phyloP scores from a whole-genome alignment of 92 coral and sea anemone genomes.

The Palythoa grandiflora region DNA sequence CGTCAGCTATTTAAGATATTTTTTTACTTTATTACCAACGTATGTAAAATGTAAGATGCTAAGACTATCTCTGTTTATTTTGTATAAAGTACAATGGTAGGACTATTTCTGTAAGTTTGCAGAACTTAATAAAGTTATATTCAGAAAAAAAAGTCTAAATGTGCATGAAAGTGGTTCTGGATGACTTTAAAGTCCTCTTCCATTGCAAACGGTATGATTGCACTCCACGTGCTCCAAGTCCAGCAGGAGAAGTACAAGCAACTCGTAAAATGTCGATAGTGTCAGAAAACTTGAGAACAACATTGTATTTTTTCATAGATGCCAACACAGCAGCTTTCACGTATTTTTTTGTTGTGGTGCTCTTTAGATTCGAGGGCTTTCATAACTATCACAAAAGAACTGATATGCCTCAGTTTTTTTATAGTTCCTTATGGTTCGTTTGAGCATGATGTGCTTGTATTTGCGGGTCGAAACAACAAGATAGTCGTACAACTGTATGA shows the following conservation, averaged over 20 bases:
- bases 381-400: constrained; percentile 23
- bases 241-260: constrained; percentile 64
- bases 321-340: constrained; percentile 50
- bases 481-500: constrained; percentile 62
- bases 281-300: constrained; percentile 52
- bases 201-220: not conserved
- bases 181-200: constrained; percentile 43
- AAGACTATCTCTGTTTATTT: too few relatives aligned
- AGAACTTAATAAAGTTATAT: too few relatives aligned
- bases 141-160: too few relatives aligned
- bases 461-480: constrained; percentile 56
- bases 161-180: constrained; percentile 54
- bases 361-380: not conserved
- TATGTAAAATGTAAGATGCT: too few relatives aligned
- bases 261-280: constrained; percentile 49
- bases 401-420: constrained; percentile 60
- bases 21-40: too few relatives aligned
- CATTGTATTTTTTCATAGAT: constrained; percentile 51
- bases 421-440: constrained; percentile 58
- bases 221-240: not conserved
- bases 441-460: constrained; percentile 47
- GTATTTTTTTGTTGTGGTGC: not conserved
- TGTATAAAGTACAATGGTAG: too few relatives aligned
- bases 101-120: too few relatives aligned
- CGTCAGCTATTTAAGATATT: too few relatives aligned